Base-by-base conservation (phyloP, 2,113 vertebrate genomes). In the Sinocyclocheilus rhinocerous region DNA sequence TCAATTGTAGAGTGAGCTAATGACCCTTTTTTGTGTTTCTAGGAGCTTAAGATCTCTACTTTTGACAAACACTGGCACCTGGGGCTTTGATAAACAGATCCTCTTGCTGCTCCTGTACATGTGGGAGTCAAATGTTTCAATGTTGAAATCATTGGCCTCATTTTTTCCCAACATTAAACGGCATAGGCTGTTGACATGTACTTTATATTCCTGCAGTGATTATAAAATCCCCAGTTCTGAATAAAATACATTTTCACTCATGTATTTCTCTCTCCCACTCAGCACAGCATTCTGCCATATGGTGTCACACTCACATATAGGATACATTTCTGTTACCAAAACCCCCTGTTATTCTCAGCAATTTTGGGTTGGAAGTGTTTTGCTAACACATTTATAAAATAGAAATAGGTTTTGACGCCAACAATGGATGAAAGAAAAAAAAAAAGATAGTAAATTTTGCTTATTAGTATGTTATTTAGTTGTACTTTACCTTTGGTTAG, bases 121-220 rank as follows among this genome's bases (percentile, higher is more conserved):
- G 76, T 83, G 69, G 85, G 83, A 87, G 61, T 85, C 80, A 87
- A 86, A 65, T 55, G 67, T 84, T 87, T 89, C 76, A 81, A 85
- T 85, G 84, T 84, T 87, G 76, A 79, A 88, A 90, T 89, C 79
- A 86, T 87, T 89, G 87, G 76, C 81, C 69, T 57, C 63, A 63
- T 42, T 81, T 73, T 76, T 76, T 22, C 65, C 12, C 42, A 67
- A 75, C 81, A 78, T 87, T 91, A 86, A 83, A 86, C 39, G 70
- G 26, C 70, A 80, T 5, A 45, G 81, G 36, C 36, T 81, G 65
- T 81, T 81, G 90, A 91, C 88, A 83, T 86, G 48, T 63, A 76
- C 73, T 80, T 26, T 86, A 55, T 77, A 76, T 70, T 73, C 57
- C 29, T 61, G 39, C 85, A 72, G 39, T 79, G 78, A 76, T 84